Evolutionary conservation across 1,140 invertebrate species (phyloP), one percentile per base, ranked within the genome.

Genomic region (Scaptomyza graminum): DNA sequence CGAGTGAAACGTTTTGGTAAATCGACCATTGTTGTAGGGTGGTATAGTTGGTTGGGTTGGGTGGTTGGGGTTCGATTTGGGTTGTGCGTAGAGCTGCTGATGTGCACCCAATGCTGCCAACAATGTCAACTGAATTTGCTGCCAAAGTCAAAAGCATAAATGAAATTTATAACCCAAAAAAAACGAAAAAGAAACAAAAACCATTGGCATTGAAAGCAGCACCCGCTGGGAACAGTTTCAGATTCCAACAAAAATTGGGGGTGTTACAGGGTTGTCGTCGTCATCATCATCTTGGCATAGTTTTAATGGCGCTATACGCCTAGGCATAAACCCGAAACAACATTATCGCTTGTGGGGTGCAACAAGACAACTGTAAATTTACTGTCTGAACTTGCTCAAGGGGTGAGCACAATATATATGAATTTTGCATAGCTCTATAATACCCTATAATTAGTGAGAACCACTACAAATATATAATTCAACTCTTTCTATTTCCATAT

Each of bases 231-330:
- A 15, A 28, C 47, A 15, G 34, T 28, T 62, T 62, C 43, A 15
- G 39, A 5, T 31, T 31, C 7, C 28, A 6, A 22, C 18, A 2
- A 22, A 22, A 22, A 22, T 3, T 22, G 18, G 18, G 18, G 18
- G 18, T 5, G 28, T 7, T 28, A 6, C 28, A 34, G 31, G 31
- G 31, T 34, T 34, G 31, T 11, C 31, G 8, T 9, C 31, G 31
- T 9, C 31, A 7, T 34, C 28, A 31, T 31, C 31, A 9, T 62
- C 39, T 68, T 63, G 66, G 71, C 66, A 63, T 74, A 69, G 54
- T 74, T 74, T 62, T 74, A 74, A 74, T 74, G 65, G 57, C 59
- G 70, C 65, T 74, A 28, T 28, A 69, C 57, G 71, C 65, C 52
- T 67, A 72, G 60, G 37, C 56, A 60, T n/a, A 67, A 15, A 6